phyloP scores from a whole-genome alignment of 2,797 vertebrate genomes.

The Myoxocephalus aenaeus region DNA sequence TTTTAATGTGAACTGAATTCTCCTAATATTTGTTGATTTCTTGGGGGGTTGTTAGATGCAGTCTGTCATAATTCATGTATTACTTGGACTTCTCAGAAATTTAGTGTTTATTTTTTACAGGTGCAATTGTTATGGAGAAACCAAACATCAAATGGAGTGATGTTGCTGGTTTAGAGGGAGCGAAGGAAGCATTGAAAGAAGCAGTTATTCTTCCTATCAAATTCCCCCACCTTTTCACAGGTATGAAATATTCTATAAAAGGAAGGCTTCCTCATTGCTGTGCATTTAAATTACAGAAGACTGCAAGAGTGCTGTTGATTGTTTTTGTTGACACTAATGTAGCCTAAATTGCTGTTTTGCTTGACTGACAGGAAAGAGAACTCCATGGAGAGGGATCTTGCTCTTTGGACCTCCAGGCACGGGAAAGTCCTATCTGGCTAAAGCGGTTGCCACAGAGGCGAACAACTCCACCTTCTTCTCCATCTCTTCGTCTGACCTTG shows the following conservation, averaged over 20 bases:
- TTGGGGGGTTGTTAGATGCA: background rate
- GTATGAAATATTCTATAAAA: constrained; percentile 67
- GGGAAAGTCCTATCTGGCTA: constrained; percentile 98
- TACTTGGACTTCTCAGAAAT: constrained; percentile 2
- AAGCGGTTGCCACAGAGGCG: constrained; percentile 98
- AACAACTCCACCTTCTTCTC: constrained; percentile 99
- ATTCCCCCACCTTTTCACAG: constrained; percentile 99
- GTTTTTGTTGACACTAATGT: background rate
- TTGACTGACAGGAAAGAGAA: constrained; percentile 91
- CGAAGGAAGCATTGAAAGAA: constrained; percentile 98
- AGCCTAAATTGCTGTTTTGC: constrained; percentile 14
- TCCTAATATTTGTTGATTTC: background rate
- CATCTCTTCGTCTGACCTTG: constrained; percentile 96
- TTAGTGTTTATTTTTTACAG: constrained; percentile 68
- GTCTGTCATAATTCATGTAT: background rate
- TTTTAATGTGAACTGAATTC: background rate
- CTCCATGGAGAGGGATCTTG: constrained; percentile 97
- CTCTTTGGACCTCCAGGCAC: constrained; percentile 98
- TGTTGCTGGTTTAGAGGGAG: constrained; percentile 96
- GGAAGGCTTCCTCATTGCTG: background rate
- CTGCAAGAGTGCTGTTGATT: background rate
- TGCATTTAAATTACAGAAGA: background rate
- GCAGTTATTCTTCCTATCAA: constrained; percentile 99
- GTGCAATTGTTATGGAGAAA: constrained; percentile 97
- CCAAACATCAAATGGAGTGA: constrained; percentile 97